These are phyloP conservation scores for Drosophila conformis DNA, from an alignment of 2,888 invertebrate species.

Conservation along the genomic window DNA sequence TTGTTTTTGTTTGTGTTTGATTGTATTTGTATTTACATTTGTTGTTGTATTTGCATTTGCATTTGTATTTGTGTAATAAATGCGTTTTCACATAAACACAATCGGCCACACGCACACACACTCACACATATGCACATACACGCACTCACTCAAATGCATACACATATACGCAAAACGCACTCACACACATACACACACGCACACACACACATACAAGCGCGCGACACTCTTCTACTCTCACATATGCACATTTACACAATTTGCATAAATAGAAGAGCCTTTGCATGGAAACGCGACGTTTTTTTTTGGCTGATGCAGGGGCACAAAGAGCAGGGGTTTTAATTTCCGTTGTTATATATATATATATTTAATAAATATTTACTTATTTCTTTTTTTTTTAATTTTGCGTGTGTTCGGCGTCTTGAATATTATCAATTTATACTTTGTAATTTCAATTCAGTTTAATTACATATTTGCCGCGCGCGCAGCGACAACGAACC, in stretches of 20 bases:
- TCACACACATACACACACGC: conserved; percentile 44
- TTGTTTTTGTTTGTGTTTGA: conserved; percentile 71
- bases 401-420: conserved; percentile 58
- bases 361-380: conserved; percentile 22
- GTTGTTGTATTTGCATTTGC: conserved; percentile 45
- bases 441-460: conserved; percentile 51
- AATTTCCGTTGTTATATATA: conserved; percentile 33
- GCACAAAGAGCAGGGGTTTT: conserved; percentile 15
- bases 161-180: conserved; percentile 31
- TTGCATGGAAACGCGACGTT: conserved; percentile 51
- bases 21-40: conserved; percentile 67
- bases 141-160: conserved; percentile 37
- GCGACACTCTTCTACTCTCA: conserved; percentile 40
- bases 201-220: conserved; percentile 38
- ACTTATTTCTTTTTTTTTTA: conserved; percentile 14
- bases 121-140: conserved; percentile 31
- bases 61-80: conserved; percentile 72
- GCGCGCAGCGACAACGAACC: conserved; percentile 61
- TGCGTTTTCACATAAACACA: conserved; percentile 72
- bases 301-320: not conserved
- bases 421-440: conserved; percentile 58
- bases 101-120: conserved; percentile 53
- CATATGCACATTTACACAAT: conserved; percentile 52
- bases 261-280: conserved; percentile 63
- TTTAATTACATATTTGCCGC: conserved; percentile 55